Conservation (phyloP, 1,140 invertebrate genomes). For the Calosoma granatense region DNA sequence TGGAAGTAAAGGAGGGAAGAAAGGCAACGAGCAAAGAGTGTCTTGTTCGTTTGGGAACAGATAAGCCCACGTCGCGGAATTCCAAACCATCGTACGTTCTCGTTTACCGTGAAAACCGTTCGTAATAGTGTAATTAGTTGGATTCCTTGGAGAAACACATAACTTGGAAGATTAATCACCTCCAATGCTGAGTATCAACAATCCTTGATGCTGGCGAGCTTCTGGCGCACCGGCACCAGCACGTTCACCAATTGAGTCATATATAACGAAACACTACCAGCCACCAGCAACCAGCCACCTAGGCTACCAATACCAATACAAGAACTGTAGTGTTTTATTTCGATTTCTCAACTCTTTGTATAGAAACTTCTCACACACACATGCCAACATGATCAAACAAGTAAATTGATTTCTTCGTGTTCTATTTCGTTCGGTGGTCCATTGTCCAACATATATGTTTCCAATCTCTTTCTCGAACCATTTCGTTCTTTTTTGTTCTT, state of each 20-base stretch:
- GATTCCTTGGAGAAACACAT: constrained; percentile 6
- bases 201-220: neutral
- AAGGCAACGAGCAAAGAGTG: neutral
- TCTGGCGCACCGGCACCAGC: neutral
- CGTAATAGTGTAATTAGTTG: constrained; percentile 9
- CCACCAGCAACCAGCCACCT: neutral
- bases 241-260: neutral
- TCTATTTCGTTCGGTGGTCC: no score
- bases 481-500: no score
- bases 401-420: no score
- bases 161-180: constrained; percentile 4
- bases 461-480: no score
- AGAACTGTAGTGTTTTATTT: neutral
- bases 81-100: neutral
- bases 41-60: neutral
- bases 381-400: no score
- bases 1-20: no score
- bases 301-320: no score
- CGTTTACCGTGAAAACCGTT: constrained; percentile 5
- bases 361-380: no score
- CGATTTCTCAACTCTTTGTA: neutral
- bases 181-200: neutral
- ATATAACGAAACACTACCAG: neutral
- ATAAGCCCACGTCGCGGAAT: neutral
- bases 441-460: no score